phyloP scores from a whole-genome alignment of 2,888 invertebrate species.

The Nemotelus pantherinus region DNA sequence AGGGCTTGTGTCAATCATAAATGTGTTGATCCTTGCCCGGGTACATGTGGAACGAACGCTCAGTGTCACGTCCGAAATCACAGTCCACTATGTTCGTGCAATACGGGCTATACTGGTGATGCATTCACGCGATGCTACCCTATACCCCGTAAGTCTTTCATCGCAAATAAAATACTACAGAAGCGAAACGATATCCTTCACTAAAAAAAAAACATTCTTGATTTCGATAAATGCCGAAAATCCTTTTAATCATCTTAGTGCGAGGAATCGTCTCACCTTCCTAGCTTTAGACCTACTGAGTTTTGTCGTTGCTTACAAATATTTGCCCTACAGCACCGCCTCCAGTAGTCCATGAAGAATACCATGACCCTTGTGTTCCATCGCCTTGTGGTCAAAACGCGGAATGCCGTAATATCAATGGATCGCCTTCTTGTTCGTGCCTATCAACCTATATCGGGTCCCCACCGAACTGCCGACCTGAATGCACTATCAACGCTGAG shows the following conservation, averaged over 20 bases:
- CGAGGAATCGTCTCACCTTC: too few relatives aligned
- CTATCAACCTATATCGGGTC: conserved; percentile 73
- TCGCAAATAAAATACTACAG: not conserved
- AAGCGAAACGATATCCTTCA: too few relatives aligned
- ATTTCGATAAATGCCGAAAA: too few relatives aligned
- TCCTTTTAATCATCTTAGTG: too few relatives aligned
- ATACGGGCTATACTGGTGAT: conserved; percentile 76
- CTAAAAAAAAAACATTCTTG: too few relatives aligned
- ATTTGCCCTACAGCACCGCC: conserved; percentile 51
- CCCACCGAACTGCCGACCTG: conserved; percentile 77
- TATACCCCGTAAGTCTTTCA: conserved; percentile 62
- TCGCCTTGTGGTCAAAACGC: conserved; percentile 77
- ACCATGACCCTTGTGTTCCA: conserved; percentile 70
- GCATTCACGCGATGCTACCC: conserved; percentile 75
- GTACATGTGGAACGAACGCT: conserved; percentile 72
- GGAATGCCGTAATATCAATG: conserved; percentile 71
- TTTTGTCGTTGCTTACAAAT: too few relatives aligned
- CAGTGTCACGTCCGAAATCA: conserved; percentile 80
- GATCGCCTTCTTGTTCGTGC: conserved; percentile 74
- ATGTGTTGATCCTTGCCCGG: conserved; percentile 74
- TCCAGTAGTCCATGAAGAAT: conserved; percentile 54
- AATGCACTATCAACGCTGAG: conserved; percentile 77
- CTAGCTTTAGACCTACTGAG: too few relatives aligned
- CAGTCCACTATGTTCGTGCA: conserved; percentile 80
- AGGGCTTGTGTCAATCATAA: conserved; percentile 74